These are phyloP conservation scores for Loris lydekkerianus DNA, from an alignment of 2,797 vertebrate species.

Conservation along the genomic window DNA sequence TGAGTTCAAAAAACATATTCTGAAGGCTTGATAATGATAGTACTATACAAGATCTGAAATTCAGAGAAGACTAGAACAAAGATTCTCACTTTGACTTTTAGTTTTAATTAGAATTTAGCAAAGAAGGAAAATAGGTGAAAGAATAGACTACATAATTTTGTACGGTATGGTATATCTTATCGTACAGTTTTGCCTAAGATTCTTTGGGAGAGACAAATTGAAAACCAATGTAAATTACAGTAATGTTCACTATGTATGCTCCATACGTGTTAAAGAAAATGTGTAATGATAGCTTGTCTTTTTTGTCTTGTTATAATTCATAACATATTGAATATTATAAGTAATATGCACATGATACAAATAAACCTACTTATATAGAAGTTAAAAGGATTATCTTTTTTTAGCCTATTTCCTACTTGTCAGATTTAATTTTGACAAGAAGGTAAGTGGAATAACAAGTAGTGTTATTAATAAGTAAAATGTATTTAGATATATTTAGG, in stretches of 20 bases:
- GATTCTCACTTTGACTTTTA: background rate
- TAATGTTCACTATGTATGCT: background rate
- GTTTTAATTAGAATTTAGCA: background rate
- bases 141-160: background rate
- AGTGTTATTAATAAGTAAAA: background rate
- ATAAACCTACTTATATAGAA: background rate
- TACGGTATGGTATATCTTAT: background rate
- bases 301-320: background rate
- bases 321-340: background rate
- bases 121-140: conserved; percentile 30
- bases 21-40: background rate
- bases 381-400: background rate
- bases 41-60: background rate
- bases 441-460: background rate
- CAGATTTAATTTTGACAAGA: conserved; percentile 35
- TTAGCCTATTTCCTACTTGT: background rate
- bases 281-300: background rate
- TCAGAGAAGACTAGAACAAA: background rate
- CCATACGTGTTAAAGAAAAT: background rate
- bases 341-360: background rate
- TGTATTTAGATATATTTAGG: background rate
- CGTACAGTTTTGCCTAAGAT: background rate
- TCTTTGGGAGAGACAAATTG: background rate
- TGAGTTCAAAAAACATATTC: background rate
- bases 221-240: conserved; percentile 21